phyloP scores from a whole-genome alignment of 2,888 invertebrate genomes.

The Andrena trimmerana region DNA sequence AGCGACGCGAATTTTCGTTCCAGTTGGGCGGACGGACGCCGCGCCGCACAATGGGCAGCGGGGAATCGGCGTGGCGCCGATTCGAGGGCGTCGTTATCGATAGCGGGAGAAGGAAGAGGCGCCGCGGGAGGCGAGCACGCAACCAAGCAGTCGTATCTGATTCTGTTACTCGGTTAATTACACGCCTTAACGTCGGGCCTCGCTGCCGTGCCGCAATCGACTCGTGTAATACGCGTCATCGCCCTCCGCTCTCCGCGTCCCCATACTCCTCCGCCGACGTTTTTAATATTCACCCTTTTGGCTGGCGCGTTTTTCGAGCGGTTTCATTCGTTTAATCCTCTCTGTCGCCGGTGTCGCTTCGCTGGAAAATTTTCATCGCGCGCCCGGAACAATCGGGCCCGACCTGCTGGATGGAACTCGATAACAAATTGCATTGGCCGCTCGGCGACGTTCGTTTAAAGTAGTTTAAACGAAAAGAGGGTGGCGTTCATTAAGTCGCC shows the following conservation, averaged over 20 bases:
- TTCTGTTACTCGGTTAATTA: conserved; percentile 84
- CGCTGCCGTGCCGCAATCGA: conserved; percentile 77
- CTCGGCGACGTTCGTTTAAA: too few species aligned
- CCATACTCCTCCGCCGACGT: conserved; percentile 58
- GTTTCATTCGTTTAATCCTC: conserved; percentile 60
- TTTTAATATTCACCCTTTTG: conserved; percentile 72
- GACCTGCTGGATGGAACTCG: conserved; percentile 27
- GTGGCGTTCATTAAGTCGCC: not conserved
- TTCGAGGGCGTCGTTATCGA: conserved; percentile 69
- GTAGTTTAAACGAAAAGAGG: not conserved
- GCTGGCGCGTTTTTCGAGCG: conserved; percentile 50
- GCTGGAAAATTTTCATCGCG: not conserved
- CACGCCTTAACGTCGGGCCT: conserved; percentile 79
- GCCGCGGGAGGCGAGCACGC: conserved; percentile 77
- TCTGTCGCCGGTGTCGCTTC: not conserved
- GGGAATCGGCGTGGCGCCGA: conserved; percentile 65
- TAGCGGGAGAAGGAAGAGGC: conserved; percentile 67
- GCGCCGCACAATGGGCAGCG: conserved; percentile 29
- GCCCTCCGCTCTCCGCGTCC: conserved; percentile 71
- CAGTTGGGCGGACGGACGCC: conserved; percentile 40
- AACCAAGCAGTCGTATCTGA: conserved; percentile 81
- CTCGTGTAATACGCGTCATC: conserved; percentile 80
- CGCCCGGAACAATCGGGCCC: conserved; percentile 34
- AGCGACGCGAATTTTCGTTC: conserved; percentile 60
- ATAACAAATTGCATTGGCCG: not conserved